Evolutionary conservation across 92 coral and sea anemone genomes (phyloP), one percentile per base, ranked within the genome.

Genomic region (Zoanthus sansibaricus): DNA sequence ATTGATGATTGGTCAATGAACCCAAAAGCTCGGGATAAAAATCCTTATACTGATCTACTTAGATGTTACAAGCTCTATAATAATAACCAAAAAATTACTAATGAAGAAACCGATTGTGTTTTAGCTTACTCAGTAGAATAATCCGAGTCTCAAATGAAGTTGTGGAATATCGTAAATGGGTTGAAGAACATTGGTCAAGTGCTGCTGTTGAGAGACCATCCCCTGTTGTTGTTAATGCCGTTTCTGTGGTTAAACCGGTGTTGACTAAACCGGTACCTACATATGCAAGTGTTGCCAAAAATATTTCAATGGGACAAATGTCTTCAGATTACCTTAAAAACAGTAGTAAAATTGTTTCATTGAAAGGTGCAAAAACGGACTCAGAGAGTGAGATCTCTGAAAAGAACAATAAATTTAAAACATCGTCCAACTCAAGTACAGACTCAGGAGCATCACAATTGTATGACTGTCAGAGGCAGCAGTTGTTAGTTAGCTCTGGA

Each of bases 211-310:
- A 79, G 37, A 82, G 78, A 17, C 87, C 91, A 3, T 76, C 25
- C 14, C 89, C 94, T 0, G 54, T 90, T 12, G 68, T 79, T 8
- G 45, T 58, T 62, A 69, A 44, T 30, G 70, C 67, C 5, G 62
- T 79, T 70, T 92, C 79, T 5, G 75, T 67, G 47, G 64, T 80
- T 45, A 87, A 84, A 66, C 93, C 93, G 11, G 73, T 66, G 0
- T 21, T 74, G 14, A n/a, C 86, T 4, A 89, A 78, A 31, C 62
- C 94, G 55, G 89, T 71, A 16, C 99, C 98, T 51, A 97, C 98
- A 37, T 97, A 97, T 86, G 99, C 99, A 45, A 97, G 97, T 84
- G 93, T 97, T 44, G 95, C 99, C 54, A 97, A 93, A 68, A 87
- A 87, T 71, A 66, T 87, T 45, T 37, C 85, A 20, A 42, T 80